Base-by-base conservation (phyloP, 2,797 vertebrate genomes). In the Gobio occitaniae region DNA sequence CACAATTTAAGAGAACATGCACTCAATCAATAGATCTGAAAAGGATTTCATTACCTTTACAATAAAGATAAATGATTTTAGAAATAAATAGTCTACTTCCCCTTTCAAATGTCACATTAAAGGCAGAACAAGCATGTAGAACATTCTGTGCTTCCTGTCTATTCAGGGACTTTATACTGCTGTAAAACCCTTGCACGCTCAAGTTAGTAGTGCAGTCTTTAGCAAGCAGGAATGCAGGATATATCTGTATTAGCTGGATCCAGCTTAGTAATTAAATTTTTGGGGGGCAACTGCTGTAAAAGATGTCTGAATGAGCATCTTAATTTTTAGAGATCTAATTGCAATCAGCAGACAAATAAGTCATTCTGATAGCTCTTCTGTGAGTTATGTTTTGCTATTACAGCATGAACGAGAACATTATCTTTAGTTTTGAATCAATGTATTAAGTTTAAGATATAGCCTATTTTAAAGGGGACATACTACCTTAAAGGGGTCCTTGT, bases 131-230 rank as follows among this genome's bases (percentile, higher is more conserved):
- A 19, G 36, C 17, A 29, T 72, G 15, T 74, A 61, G 69, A 82
- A 74, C 71, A 76, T 66, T 52, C 4, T 41, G 47, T 76, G 21
- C 81, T 66, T 66, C 13, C 3, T 1, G 1, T 41, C 71, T 76
- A 75, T 83, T 54, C 59, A 83, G 13, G 6, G 19, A 50, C 25
- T 65, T 47, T 29, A 41, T 82, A 12, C 11, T 7, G 12, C 69
- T 71, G 41, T 25, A 15, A 25, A 71, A 50, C 15, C 44, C n/a
- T 72, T 25, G 7, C 29, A 44, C 12, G 38, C 38, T 21, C 25
- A 52, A 48, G 48, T 80, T 54, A 54, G 65, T 80, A 52, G 78
- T 48, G n/a, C 70, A 72, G n/a, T 29, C 65, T 54, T 69, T 17
- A 36, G 36, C 36, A 36, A 36, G 36, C 36, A 36, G 3, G 41